Percentiles rank a stretch among this genome's conserved stretches.
These are phyloP conservation scores for Salmo trutta DNA, from an alignment of 2,797 vertebrate genomes.

Conservation along the genomic window DNA sequence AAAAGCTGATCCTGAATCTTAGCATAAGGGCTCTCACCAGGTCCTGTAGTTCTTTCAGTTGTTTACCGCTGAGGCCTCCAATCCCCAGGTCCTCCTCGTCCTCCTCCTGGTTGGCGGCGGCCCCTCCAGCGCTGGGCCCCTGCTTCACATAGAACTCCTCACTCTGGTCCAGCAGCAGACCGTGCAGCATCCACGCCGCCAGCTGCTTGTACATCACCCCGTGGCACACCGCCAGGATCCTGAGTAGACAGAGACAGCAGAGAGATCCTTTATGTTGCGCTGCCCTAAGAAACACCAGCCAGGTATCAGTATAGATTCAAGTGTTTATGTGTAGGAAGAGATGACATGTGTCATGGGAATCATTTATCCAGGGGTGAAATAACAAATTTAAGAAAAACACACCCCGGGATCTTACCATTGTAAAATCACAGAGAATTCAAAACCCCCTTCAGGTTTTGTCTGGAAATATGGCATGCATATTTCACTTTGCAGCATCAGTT, in stretches of 20 bases:
- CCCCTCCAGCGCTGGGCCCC: conserved; percentile 88
- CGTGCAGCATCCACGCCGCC: conserved; percentile 98
- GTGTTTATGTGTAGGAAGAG: background rate
- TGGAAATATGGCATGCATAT: too few species aligned
- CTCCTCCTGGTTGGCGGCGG: conserved; percentile 85
- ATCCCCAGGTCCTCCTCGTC: conserved; percentile 97
- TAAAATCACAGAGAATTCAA: too few species aligned
- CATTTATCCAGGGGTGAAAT: too few species aligned
- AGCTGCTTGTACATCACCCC: conserved; percentile 99
- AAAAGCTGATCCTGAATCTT: background rate
- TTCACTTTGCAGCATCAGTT: background rate
- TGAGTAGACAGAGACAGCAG: conserved; percentile 47
- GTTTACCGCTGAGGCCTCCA: conserved; percentile 94
- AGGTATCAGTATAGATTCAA: background rate
- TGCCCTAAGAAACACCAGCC: background rate
- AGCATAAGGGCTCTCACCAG: conserved; percentile 78
- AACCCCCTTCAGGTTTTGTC: too few species aligned
- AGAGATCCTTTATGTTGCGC: background rate
- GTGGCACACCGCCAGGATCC: conserved; percentile 94
- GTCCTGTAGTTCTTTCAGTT: conserved; percentile 92
- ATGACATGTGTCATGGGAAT: background rate
- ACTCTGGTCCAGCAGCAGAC: conserved; percentile 90
- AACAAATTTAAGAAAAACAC: too few species aligned
- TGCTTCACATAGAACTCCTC: conserved; percentile 98
- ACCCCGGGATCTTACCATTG: too few species aligned